Conservation (phyloP, 2,888 invertebrate genomes). For the Hetaerina titia region DNA sequence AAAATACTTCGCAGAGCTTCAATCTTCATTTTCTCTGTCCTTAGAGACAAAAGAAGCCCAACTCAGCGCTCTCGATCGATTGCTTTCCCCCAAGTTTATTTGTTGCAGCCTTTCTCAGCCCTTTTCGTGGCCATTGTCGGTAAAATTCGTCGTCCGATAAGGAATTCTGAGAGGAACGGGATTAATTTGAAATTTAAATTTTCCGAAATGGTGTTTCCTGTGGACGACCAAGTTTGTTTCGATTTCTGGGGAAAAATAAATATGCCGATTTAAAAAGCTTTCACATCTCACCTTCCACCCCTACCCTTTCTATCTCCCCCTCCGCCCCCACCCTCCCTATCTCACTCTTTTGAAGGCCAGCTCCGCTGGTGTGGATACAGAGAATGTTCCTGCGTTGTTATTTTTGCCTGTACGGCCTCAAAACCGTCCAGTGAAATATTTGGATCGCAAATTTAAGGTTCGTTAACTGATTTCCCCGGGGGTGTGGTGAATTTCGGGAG, state of each 20-base stretch:
- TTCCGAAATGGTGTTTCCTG: neutral
- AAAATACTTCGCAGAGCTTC: no score
- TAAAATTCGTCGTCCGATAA: neutral
- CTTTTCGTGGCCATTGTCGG: neutral
- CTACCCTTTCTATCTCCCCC: neutral
- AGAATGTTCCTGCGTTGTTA: neutral
- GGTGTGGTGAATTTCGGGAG: conserved; percentile 10
- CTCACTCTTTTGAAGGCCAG: neutral
- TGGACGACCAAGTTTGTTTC: conserved; percentile 3
- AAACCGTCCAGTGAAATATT: neutral
- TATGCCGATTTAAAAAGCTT: neutral
- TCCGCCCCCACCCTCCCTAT: neutral
- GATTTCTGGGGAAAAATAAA: neutral
- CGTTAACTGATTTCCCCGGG: conserved; percentile 13
- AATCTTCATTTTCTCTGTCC: no score
- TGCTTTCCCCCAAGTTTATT: neutral
- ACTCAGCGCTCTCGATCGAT: neutral
- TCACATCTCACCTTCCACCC: neutral
- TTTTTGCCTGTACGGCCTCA: neutral
- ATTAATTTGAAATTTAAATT: conserved; percentile 32
- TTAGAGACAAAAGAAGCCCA: no score
- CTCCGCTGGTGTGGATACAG: neutral
- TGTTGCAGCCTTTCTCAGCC: neutral
- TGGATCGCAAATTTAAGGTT: conserved; percentile 35
- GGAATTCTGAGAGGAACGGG: neutral